phyloP scores from a whole-genome alignment of 2,797 vertebrate species.

The Anguilla obscura region DNA sequence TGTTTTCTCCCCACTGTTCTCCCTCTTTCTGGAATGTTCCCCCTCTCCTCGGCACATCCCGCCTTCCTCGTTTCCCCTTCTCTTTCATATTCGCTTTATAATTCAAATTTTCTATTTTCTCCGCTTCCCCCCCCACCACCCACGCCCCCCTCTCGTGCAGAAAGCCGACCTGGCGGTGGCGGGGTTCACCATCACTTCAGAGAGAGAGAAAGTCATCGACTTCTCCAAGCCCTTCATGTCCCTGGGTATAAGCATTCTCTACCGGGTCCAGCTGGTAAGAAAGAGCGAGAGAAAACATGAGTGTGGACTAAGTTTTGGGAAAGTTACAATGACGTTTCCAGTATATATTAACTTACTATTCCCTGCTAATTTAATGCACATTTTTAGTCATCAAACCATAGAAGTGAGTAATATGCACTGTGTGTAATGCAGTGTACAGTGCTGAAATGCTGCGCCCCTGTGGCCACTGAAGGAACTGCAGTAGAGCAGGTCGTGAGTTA shows the following conservation, averaged over 20 bases:
- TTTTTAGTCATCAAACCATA: background rate
- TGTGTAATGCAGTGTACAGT: background rate
- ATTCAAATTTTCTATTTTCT: background rate
- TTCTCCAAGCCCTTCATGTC: slow-evolving; percentile 86
- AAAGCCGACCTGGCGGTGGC: slow-evolving; percentile 85
- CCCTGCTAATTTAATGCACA: background rate
- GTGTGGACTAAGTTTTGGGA: background rate
- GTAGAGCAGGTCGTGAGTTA: background rate
- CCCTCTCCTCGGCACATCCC: background rate
- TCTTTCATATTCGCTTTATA: background rate
- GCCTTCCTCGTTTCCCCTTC: background rate
- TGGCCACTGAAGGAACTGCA: slow-evolving; percentile 3
- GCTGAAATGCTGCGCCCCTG: background rate
- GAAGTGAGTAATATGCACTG: background rate
- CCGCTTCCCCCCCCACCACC: background rate
- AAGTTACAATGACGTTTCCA: background rate
- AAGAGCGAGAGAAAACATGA: background rate
- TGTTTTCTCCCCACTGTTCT: background rate
- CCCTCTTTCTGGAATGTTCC: background rate
- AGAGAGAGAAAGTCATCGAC: slow-evolving; percentile 84
- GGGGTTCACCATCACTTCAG: slow-evolving; percentile 80
- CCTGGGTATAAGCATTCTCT: slow-evolving; percentile 87
- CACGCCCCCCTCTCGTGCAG: slow-evolving; percentile 52
- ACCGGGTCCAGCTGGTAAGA: slow-evolving; percentile 72
- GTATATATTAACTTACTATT: background rate